A percentile compares a stretch with the other conserved stretches of the same genome.
phyloP scores from a whole-genome alignment of 1,140 invertebrate genomes.

The Heliothis subflexa region DNA sequence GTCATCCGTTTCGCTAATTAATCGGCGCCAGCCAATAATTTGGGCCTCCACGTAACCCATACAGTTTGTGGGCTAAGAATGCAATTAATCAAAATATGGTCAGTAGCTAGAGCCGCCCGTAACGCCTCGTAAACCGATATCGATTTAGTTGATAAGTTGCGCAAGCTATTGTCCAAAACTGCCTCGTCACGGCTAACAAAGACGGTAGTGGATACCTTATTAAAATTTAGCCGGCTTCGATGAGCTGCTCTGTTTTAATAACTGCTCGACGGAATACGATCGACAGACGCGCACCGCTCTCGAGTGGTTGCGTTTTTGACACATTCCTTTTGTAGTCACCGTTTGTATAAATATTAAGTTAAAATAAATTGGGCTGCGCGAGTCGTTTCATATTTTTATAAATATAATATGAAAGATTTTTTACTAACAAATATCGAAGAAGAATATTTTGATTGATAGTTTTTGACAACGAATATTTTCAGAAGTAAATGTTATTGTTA shows the following conservation, averaged over 20 bases:
- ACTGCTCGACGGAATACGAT: slow-evolving; percentile 70
- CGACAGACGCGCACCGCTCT: slow-evolving; percentile 66
- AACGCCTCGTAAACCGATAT: slow-evolving; percentile 85
- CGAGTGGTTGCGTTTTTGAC: slow-evolving; percentile 69
- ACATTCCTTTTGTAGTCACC: slow-evolving; percentile 61
- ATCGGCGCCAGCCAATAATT: slow-evolving; percentile 81
- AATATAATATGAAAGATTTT: slow-evolving; percentile 30
- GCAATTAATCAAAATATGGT: slow-evolving; percentile 85
- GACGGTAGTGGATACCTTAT: slow-evolving; percentile 85
- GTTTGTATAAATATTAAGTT: slow-evolving; percentile 65
- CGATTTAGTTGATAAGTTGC: slow-evolving; percentile 85
- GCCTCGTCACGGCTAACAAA: slow-evolving; percentile 79
- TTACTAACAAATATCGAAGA: slow-evolving; percentile 17
- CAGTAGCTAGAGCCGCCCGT: slow-evolving; percentile 81
- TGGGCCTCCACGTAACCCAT: slow-evolving; percentile 59
- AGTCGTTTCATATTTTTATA: slow-evolving; percentile 41
- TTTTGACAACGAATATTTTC: slow-evolving; percentile 14
- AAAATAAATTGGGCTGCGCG: slow-evolving; percentile 49
- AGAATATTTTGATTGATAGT: slow-evolving; percentile 33
- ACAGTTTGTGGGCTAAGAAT: slow-evolving; percentile 74
- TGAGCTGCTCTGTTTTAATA: slow-evolving; percentile 84
- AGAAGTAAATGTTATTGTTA: slow-evolving; percentile 30
- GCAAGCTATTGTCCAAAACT: slow-evolving; percentile 83
- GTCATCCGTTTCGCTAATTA: slow-evolving; percentile 82
- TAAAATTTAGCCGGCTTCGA: slow-evolving; percentile 83